These are phyloP conservation scores for Cotesia congregata DNA, from an alignment of 2,888 invertebrate species.

Conservation along the genomic window DNA sequence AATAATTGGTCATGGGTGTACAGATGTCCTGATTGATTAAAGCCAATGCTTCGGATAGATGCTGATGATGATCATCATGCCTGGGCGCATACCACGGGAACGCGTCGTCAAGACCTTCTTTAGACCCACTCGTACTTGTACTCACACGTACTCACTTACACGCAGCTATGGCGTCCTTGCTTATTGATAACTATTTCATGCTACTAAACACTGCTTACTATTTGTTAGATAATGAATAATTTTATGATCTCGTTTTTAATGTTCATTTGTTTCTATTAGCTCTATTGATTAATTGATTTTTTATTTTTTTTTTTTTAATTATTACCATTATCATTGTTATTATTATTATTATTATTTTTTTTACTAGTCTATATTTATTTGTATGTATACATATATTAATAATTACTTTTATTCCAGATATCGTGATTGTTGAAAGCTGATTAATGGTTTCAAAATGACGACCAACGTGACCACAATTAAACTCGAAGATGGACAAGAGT, in stretches of 20 bases:
- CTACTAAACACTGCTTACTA: neutral
- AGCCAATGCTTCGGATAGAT: neutral
- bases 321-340: neutral
- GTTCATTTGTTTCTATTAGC: neutral
- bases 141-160: slow-evolving; percentile 25
- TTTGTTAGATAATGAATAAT: slow-evolving; percentile 15
- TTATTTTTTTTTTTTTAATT: slow-evolving; percentile 6
- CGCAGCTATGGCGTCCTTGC: slow-evolving; percentile 35
- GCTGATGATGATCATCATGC: slow-evolving; percentile 11
- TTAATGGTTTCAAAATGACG: slow-evolving; percentile 62
- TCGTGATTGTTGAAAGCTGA: slow-evolving; percentile 21
- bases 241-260: neutral
- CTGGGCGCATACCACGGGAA: neutral
- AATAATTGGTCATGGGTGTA: slow-evolving; percentile 31
- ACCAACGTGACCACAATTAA: slow-evolving; percentile 66
- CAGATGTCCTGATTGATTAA: slow-evolving; percentile 19
- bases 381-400: neutral
- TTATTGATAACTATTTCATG: slow-evolving; percentile 16
- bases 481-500: slow-evolving; percentile 69
- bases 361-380: neutral
- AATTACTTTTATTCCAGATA: neutral
- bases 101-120: slow-evolving; percentile 16
- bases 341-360: neutral
- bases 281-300: slow-evolving; percentile 5
- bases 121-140: slow-evolving; percentile 17